Base-by-base conservation (phyloP, 2,113 vertebrate species). In the Osmerus eperlanus region DNA sequence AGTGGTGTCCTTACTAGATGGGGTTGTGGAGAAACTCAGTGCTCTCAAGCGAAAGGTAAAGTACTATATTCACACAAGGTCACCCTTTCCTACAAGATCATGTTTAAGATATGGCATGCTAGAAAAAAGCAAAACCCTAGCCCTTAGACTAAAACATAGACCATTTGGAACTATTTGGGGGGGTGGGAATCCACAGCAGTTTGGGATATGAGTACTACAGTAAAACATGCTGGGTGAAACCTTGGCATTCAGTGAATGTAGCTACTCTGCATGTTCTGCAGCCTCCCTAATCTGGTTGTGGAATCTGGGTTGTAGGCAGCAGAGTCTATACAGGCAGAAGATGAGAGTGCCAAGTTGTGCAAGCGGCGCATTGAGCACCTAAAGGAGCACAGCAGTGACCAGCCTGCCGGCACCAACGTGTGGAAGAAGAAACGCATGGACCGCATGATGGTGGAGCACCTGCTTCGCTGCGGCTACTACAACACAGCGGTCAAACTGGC, bases 351-450 rank as follows among this genome's bases (percentile, higher is more conserved):
- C 7, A 98, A 98, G 73, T 89, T 99, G 41, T 99, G 97, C 72
- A 99, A 99, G 76, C 94, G 97, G 13, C 92, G 97, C 80, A 99
- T 99, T 1, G 97, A 99, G 15, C 97, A 99, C 64, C 89, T 99
- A 76, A 99, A 99, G 77, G 97, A 99, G 70, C 97, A 99, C 78
- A 98, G 97, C 88, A 97, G 96, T 2, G 96, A 97, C 90, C 96
- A 98, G 83, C 94, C 94, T 0, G 95, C 96, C 0, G 96, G 95
- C 0, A 95, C 95, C 53, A 94, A 95, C 80, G 89, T 97, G 89
- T 99, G 97, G 97, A 99, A 99, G 91, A 94, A 96, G 87, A 97
- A 98, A 15, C 94, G 97, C 63, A 99, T 99, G 96, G 97, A 99
- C 81, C 96, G 97, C 19, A 98, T 99, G 97, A 99, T 99, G 97